Conservation (phyloP, 2,113 vertebrate genomes). For the Laticauda colubrina region DNA sequence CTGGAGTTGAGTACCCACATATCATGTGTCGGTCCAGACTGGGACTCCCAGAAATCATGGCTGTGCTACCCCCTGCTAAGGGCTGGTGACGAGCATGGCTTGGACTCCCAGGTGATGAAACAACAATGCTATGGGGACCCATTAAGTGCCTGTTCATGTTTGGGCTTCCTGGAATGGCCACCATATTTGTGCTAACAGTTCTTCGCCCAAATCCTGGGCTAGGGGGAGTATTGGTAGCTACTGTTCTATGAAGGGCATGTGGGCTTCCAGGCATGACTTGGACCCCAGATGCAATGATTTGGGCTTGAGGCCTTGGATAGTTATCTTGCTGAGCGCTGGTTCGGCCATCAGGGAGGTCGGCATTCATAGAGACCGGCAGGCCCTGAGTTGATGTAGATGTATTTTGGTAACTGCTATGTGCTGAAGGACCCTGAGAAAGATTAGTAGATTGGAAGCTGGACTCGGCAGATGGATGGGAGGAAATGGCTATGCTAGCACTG, state of each 20-base stretch:
- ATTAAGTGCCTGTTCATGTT: constrained; percentile 55
- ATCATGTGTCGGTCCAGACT: constrained; percentile 79
- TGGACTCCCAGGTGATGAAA: constrained; percentile 80
- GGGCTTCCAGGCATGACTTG: constrained; percentile 78
- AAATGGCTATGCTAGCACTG: constrained; percentile 71
- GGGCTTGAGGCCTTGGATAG: constrained; percentile 47
- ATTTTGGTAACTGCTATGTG: constrained; percentile 73
- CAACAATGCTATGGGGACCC: constrained; percentile 42
- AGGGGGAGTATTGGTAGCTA: constrained; percentile 73
- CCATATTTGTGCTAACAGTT: constrained; percentile 62
- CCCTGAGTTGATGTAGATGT: constrained; percentile 62
- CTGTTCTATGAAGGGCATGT: constrained; percentile 74
- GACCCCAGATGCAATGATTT: constrained; percentile 62
- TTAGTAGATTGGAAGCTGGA: constrained; percentile 72
- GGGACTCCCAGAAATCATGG: constrained; percentile 79
- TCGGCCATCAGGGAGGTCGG: constrained; percentile 55
- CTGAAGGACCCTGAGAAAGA: constrained; percentile 69
- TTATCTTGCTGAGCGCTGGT: constrained; percentile 55
- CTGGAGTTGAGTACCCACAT: constrained; percentile 84
- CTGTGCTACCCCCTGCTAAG: constrained; percentile 60
- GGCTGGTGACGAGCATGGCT: constrained; percentile 78
- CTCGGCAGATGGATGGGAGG: constrained; percentile 75
- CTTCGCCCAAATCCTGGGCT: constrained; percentile 74
- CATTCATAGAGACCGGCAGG: constrained; percentile 47
- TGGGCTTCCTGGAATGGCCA: constrained; percentile 49